Base-by-base conservation (phyloP, 2,888 invertebrate genomes). In the Druceiella hillmani region DNA sequence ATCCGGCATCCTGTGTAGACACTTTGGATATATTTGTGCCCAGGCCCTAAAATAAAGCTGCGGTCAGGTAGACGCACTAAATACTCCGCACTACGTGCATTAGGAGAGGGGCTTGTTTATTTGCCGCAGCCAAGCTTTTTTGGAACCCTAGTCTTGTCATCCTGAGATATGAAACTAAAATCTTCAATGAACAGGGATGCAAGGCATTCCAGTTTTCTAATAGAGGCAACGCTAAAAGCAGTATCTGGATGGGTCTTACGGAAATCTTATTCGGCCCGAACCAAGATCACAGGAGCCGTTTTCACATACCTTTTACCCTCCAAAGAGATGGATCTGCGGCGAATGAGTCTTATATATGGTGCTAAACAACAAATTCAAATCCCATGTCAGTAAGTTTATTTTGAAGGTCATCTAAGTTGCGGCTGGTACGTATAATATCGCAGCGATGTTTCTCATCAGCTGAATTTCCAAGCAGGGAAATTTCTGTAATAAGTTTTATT, bases 211-310 rank as follows among this genome's bases (percentile, higher is more conserved):
- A 37, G 26, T 32, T 13, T 25, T 25, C 32, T 22, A 32, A 31
- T 37, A 11, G n/a, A n/a, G n/a, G n/a, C n/a, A 17, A 25, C 32
- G 32, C 32, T 11, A 26, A 37, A 37, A 25, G 14, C 32, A 24
- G 25, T 32, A 24, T 37, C 37, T 37, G 25, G 25, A 32, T 37
- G 37, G 24, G 24, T 16, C 32, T 37, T 37, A 25, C n/a, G n/a
- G n/a, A n/a, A n/a, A n/a, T n/a, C n/a, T n/a, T n/a, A n/a, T n/a
- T n/a, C n/a, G n/a, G n/a, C n/a, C n/a, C n/a, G n/a, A n/a, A n/a
- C n/a, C n/a, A n/a, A n/a, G n/a, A n/a, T n/a, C n/a, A n/a, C n/a
- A n/a, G n/a, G n/a, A n/a, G n/a, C n/a, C n/a, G n/a, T n/a, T n/a
- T n/a, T n/a, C n/a, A n/a, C n/a, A n/a, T n/a, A n/a, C n/a, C n/a